These are phyloP conservation scores for Tragulus kanchil DNA, from an alignment of 2,113 vertebrate genomes.

Conservation along the genomic window DNA sequence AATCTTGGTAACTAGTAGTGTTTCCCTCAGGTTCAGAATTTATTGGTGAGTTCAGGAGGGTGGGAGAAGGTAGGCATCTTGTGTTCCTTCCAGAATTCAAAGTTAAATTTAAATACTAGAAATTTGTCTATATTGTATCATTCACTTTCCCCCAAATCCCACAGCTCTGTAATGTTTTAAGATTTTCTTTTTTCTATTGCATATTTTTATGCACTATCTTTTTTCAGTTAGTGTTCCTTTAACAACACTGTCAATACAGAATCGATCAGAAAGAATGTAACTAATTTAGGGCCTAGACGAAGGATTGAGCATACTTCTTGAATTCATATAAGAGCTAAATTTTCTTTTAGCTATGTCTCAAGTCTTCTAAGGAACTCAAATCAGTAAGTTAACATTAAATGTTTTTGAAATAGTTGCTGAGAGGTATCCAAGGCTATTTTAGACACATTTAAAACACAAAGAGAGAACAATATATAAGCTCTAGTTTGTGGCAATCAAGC, in stretches of 20 bases:
- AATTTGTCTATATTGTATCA: background rate
- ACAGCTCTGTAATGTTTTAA: background rate
- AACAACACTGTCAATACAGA: background rate
- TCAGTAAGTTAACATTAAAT: background rate
- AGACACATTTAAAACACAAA: constrained; percentile 5
- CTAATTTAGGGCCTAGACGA: constrained; percentile 1
- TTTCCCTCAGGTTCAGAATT: background rate
- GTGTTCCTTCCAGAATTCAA: background rate
- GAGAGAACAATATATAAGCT: background rate
- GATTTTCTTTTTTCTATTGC: background rate
- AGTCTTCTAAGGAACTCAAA: background rate
- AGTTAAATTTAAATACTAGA: background rate
- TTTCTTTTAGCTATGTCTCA: background rate
- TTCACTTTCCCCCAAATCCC: background rate
- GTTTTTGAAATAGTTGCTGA: background rate
- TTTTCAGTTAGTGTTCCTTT: background rate
- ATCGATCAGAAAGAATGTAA: background rate
- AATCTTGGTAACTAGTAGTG: background rate
- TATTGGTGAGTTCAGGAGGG: background rate
- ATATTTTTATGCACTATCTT: background rate
- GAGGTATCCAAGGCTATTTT: background rate
- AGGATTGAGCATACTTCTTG: background rate
- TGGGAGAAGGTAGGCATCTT: background rate
- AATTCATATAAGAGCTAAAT: background rate
- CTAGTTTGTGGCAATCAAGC: background rate